A percentile compares a stretch with the other conserved stretches of the same genome.
Conservation (phyloP, 2,888 invertebrate species). For the Limnephilus lunatus region DNA sequence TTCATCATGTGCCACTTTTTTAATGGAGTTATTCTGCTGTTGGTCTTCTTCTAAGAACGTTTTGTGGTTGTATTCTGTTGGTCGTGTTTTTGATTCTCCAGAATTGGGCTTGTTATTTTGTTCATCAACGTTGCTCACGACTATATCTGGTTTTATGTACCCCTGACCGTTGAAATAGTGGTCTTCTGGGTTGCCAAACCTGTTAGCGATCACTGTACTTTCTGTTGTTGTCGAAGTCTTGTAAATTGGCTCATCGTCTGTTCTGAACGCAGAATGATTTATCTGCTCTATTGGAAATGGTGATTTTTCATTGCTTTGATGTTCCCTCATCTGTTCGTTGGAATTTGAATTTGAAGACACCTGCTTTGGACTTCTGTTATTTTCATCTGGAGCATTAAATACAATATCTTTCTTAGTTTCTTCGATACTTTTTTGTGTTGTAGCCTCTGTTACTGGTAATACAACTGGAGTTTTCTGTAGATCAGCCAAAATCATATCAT, state of each 20-base stretch:
- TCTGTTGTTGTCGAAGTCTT: conserved; percentile 38
- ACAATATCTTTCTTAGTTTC: not conserved
- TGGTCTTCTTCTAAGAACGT: not conserved
- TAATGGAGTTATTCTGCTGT: not conserved
- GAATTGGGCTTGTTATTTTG: not conserved
- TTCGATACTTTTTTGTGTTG: not conserved
- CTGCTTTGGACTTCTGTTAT: conserved; percentile 44
- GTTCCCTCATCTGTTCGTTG: not conserved
- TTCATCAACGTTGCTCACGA: not conserved
- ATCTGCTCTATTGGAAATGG: not conserved
- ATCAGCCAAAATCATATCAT: not conserved
- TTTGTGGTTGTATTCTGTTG: not conserved
- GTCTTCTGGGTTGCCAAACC: not conserved
- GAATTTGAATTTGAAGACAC: not conserved
- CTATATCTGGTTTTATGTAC: not conserved
- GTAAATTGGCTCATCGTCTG: conserved; percentile 36
- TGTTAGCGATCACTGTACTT: not conserved
- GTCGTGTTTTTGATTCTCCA: not conserved
- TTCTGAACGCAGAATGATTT: not conserved
- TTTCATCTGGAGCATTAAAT: not conserved
- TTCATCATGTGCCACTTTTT: not conserved
- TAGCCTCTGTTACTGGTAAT: not conserved
- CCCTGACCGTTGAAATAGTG: not conserved
- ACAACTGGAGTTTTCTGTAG: not conserved
- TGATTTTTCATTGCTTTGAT: not conserved